These are phyloP conservation scores for Hirundichthys speculiger DNA, from an alignment of 2,113 vertebrate genomes.

Conservation along the genomic window DNA sequence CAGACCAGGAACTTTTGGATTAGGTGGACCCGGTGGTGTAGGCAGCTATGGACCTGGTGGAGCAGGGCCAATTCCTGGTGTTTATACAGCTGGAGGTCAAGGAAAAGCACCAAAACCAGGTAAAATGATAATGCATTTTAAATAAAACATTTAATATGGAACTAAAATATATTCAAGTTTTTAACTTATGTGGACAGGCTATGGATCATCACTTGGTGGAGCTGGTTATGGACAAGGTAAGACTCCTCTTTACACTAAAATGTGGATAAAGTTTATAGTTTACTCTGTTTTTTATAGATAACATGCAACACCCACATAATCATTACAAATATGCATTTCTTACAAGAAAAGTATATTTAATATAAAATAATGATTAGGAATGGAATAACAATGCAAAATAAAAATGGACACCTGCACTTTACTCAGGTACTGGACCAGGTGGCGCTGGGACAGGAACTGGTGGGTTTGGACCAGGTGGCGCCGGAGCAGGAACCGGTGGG, in stretches of 20 bases:
- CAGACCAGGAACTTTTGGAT: conserved; percentile 40
- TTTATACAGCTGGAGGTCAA: conserved; percentile 37
- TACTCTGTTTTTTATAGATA: background rate
- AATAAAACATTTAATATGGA: background rate
- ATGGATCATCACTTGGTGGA: conserved; percentile 61
- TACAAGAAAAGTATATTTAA: no score
- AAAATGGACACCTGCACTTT: no score
- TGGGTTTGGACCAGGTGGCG: conserved; percentile 21
- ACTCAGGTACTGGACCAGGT: background rate
- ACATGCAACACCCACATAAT: no score
- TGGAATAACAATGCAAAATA: no score
- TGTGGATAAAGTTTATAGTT: background rate
- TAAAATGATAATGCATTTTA: conserved; percentile 14
- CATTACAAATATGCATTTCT: no score
- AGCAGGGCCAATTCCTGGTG: conserved; percentile 38
- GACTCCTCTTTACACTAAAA: background rate
- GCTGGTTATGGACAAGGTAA: conserved; percentile 56
- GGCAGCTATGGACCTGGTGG: conserved; percentile 56
- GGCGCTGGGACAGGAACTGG: conserved; percentile 14
- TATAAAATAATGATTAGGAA: no score
- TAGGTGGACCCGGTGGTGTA: conserved; percentile 53
- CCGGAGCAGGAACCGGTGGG: conserved; percentile 20
- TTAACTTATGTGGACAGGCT: conserved; percentile 39
- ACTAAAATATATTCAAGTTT: background rate
- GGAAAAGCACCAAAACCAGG: conserved; percentile 68